phyloP scores from a whole-genome alignment of 2,113 vertebrate genomes.

The Conger conger region DNA sequence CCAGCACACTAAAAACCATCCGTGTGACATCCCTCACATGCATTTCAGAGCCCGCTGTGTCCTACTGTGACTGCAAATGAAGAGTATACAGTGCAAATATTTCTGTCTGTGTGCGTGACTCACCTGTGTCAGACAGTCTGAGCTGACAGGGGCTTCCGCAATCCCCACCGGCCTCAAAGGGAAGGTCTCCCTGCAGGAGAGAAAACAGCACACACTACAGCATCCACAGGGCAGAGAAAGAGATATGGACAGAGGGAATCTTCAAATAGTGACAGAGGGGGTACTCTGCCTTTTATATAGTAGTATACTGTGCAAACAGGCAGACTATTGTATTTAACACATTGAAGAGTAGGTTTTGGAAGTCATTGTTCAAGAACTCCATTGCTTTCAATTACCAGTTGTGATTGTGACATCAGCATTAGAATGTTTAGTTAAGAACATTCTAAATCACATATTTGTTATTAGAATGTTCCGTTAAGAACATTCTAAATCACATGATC shows the following conservation, averaged over 20 bases:
- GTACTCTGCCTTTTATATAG: conserved; percentile 27
- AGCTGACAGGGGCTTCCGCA: conserved; percentile 87
- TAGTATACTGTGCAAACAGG: background rate
- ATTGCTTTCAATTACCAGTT: too few species aligned
- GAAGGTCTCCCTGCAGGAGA: conserved; percentile 74
- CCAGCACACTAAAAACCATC: background rate
- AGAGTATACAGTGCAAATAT: background rate
- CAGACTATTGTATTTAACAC: background rate
- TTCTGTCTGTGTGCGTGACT: conserved; percentile 23
- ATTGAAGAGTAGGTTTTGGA: too few species aligned
- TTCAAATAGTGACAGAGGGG: background rate
- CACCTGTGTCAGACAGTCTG: conserved; percentile 82
- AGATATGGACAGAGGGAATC: background rate
- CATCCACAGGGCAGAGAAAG: background rate
- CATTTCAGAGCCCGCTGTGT: background rate
- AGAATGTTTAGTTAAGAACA: too few species aligned
- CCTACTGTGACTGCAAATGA: background rate
- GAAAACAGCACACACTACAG: conserved; percentile 38
- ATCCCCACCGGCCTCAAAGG: conserved; percentile 78
- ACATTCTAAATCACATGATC: too few species aligned
- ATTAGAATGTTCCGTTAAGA: too few species aligned
- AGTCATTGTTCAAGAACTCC: too few species aligned
- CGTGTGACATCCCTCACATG: background rate
- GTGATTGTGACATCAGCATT: too few species aligned
- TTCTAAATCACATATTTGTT: too few species aligned